phyloP scores from a whole-genome alignment of 2,888 invertebrate genomes.

The Apodemia mormo region DNA sequence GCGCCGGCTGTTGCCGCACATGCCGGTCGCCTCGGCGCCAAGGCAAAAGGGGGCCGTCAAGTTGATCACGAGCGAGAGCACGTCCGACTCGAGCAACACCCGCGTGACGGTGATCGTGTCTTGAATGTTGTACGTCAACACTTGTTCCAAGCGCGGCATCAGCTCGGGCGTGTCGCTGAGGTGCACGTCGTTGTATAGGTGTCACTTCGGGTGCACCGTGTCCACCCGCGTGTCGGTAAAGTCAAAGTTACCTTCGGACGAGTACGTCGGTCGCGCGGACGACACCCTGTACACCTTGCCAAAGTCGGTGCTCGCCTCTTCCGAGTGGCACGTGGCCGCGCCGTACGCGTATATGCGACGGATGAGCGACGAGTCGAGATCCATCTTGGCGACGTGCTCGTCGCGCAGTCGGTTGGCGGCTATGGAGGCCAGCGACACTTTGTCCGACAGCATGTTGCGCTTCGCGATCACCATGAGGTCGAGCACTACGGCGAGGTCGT shows the following conservation, averaged over 20 bases:
- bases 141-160: too few species aligned
- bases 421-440: too few species aligned
- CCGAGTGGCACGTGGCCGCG: slow-evolving; percentile 27
- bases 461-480: slow-evolving; percentile 17
- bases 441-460: slow-evolving; percentile 12
- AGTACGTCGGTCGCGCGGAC: slow-evolving; percentile 17
- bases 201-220: too few species aligned
- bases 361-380: not conserved
- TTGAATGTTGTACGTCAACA: too few species aligned
- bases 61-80: too few species aligned
- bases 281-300: slow-evolving; percentile 5
- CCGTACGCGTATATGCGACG: slow-evolving; percentile 22
- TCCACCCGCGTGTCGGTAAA: not conserved
- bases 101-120: too few species aligned
- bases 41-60: too few species aligned
- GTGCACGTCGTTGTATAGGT: slow-evolving; percentile 14
- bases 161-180: slow-evolving; percentile 18
- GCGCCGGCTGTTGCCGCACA: too few species aligned
- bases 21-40: too few species aligned
- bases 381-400: slow-evolving; percentile 17
- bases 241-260: slow-evolving; percentile 15
- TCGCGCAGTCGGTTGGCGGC: slow-evolving; percentile 20
- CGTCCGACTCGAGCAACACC: too few species aligned
- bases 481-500: slow-evolving; percentile 1
- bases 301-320: slow-evolving; percentile 14